phyloP scores from a whole-genome alignment of 2,888 invertebrate genomes.

The Slavum lentiscoides region DNA sequence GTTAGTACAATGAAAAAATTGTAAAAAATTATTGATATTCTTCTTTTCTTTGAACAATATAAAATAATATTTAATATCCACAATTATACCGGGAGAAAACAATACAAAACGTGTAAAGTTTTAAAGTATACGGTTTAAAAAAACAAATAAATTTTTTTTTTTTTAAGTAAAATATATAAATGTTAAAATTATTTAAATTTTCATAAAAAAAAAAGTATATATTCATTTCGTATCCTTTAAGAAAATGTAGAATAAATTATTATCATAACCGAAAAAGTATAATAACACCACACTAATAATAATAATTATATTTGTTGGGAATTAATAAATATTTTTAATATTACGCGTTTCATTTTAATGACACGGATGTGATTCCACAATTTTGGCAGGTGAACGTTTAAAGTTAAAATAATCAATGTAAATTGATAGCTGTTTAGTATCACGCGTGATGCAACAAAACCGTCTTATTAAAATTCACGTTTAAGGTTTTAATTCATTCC shows the following conservation, averaged over 20 bases:
- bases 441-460: not conserved
- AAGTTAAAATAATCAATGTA: conserved; percentile 1
- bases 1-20: not conserved
- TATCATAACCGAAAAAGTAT: no score
- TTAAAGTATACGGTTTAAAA: not conserved
- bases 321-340: not conserved
- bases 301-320: no score
- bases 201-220: no score
- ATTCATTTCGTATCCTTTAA: no score
- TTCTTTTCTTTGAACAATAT: not conserved
- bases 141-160: no score
- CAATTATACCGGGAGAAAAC: not conserved
- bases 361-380: not conserved
- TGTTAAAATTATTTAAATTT: no score
- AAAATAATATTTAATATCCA: not conserved
- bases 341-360: not conserved
- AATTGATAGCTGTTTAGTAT: not conserved
- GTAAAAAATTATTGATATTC: not conserved
- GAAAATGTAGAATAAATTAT: no score
- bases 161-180: no score
- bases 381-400: not conserved
- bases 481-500: conserved; percentile 12
- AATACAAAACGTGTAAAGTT: not conserved
- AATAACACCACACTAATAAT: no score
- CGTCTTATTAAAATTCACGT: conserved; percentile 22